Conservation (phyloP, 2,888 invertebrate genomes). For the Helicoverpa assulta region DNA sequence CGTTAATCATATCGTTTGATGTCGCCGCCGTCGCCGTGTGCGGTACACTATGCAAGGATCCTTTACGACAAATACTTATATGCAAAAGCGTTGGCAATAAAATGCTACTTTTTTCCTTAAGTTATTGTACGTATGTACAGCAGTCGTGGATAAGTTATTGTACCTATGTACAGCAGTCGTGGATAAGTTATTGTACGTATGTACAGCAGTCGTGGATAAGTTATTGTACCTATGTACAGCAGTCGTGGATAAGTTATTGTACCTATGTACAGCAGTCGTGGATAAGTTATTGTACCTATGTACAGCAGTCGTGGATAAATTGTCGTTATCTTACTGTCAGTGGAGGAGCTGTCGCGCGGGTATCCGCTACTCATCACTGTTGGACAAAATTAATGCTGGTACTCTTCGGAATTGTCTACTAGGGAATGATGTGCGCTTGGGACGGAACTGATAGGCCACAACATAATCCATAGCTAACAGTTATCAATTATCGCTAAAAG, state of each 20-base stretch:
- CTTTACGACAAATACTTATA: slow-evolving; percentile 4
- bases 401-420: too few relatives aligned
- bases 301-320: not conserved
- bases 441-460: too few relatives aligned
- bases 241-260: not conserved
- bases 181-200: too few relatives aligned
- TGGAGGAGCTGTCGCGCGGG: not conserved
- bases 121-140: not conserved
- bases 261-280: not conserved
- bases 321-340: not conserved
- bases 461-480: too few relatives aligned
- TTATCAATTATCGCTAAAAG: too few relatives aligned
- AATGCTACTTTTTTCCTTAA: too few relatives aligned
- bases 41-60: slow-evolving; percentile 38
- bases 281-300: not conserved
- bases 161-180: not conserved
- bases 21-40: slow-evolving; percentile 57
- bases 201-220: not conserved
- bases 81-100: slow-evolving; percentile 27
- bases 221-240: not conserved
- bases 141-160: not conserved
- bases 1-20: slow-evolving; percentile 62
- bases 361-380: not conserved
- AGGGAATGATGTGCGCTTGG: too few relatives aligned
- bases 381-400: too few relatives aligned